These are phyloP conservation scores for Tiliacea aurago DNA, from an alignment of 2,888 invertebrate genomes.

Conservation along the genomic window DNA sequence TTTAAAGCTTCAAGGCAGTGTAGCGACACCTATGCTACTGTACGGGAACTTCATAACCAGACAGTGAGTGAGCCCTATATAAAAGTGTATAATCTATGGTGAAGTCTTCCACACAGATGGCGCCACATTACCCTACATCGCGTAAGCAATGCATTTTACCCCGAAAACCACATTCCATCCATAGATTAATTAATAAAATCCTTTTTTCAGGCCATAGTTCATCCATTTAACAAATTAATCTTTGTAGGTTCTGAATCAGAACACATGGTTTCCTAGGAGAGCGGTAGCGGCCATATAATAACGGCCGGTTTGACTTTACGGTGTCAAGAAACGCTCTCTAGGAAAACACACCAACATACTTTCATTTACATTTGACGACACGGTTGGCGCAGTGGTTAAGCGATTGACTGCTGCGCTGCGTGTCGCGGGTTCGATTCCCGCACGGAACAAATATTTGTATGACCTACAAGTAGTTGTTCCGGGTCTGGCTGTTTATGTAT, in stretches of 20 bases:
- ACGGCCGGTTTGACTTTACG: background rate
- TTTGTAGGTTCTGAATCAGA: background rate
- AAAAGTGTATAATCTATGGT: too few relatives aligned
- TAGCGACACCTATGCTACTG: slow-evolving; percentile 14
- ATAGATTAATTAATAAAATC: background rate
- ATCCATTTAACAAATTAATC: background rate
- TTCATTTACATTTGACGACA: too few relatives aligned
- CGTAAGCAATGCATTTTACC: background rate
- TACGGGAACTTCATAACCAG: background rate
- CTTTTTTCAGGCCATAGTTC: background rate
- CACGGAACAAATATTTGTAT: too few relatives aligned
- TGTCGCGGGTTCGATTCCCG: too few relatives aligned
- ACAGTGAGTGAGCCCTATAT: too few relatives aligned
- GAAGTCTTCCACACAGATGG: slow-evolving; percentile 16
- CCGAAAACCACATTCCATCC: background rate
- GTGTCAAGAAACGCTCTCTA: background rate
- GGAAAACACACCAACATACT: background rate
- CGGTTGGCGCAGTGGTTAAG: too few relatives aligned
- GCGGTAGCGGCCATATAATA: background rate
- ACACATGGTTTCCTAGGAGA: background rate
- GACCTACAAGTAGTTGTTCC: too few relatives aligned
- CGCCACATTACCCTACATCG: background rate
- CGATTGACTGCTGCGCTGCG: too few relatives aligned
- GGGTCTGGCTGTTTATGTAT: too few relatives aligned
- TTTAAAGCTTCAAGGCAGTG: background rate